A percentile compares a stretch with the other conserved stretches of the same genome.
Evolutionary conservation across 1,140 invertebrate species (phyloP).

Genomic region (Latrodectus geometricus): DNA sequence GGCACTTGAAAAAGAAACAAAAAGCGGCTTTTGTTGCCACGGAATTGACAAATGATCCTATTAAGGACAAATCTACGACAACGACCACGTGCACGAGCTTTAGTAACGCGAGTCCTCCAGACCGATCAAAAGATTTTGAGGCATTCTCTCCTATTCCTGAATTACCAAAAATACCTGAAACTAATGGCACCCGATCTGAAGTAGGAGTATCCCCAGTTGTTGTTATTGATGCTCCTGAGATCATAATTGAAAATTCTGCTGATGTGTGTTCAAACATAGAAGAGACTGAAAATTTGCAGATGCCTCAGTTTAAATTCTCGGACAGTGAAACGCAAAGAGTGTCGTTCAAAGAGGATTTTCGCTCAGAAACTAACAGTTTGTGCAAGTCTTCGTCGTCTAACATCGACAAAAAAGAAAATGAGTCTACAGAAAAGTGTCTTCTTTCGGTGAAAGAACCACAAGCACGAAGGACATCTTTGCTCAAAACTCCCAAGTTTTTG

Average conservation of each 20-base stretch:
- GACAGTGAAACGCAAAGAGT: conserved; percentile 9
- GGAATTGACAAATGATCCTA: conserved; percentile 57
- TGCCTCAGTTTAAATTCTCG: not conserved
- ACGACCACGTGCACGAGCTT: conserved; percentile 65
- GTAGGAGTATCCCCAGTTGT: conserved; percentile 4
- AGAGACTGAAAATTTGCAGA: not conserved
- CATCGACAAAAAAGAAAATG: not conserved
- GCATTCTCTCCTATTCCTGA: conserved; percentile 5
- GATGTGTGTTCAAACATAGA: not conserved
- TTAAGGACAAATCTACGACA: conserved; percentile 63
- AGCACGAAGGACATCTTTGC: conserved; percentile 28
- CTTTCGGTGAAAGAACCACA: conserved; percentile 11
- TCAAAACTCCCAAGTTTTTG: conserved; percentile 61
- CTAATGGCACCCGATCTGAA: conserved; percentile 30
- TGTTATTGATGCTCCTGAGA: conserved; percentile 23
- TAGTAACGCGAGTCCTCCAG: conserved; percentile 66
- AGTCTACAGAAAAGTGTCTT: not conserved
- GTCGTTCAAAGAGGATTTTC: conserved; percentile 15
- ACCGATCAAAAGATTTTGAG: conserved; percentile 50
- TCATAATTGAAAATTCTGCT: conserved; percentile 44
- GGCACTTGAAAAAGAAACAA: conserved; percentile 66
- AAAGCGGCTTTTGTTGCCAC: not conserved
- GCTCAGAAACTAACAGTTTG: conserved; percentile 20
- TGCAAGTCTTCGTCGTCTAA: conserved; percentile 36
- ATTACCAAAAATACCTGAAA: conserved; percentile 32